Base-by-base conservation (phyloP, 2,113 vertebrate genomes). In the Oriolus oriolus region DNA sequence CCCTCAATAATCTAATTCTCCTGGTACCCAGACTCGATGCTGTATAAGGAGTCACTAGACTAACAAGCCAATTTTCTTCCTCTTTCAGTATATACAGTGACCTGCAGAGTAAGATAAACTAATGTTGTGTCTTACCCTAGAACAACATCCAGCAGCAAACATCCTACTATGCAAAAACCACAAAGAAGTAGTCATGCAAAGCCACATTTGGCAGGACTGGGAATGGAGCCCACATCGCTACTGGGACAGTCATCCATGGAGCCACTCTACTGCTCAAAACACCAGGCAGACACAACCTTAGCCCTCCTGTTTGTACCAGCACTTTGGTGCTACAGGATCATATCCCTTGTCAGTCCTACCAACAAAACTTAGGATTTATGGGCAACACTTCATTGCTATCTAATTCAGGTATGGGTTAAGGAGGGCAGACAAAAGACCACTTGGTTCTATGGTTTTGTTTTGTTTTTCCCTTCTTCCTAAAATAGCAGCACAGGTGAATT, bases 271-370 rank as follows among this genome's bases (percentile, higher is more conserved):
- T 6, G n/a, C n/a, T 81, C 80, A 27, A 52, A 64, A 41, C 11
- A 77, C 37, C 49, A 61, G 54, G 4, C 37, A 9, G n/a, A 50
- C 3, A 70, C 18, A 14, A 19, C 5, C 11, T 64, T 2, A 18
- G 42, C 35, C 27, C 26, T 47, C 54, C 27, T 47, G 5, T n/a
- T 35, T 17, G 11, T 26, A 77, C 14, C 54, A 41, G 11, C 30
- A 61, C 13, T 33, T 44, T 5, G 16, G 11, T 57, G 33, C 42
- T 39, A 57, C 41, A 6, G 8, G 28, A 45, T 50, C 41, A 42
- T 0, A 26, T 0, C 10, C 18, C 27, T 30, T 66, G 22, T 13
- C 22, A 52, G 11, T 12, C 27, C 5, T 35, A 69, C 10, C 21
- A 85, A 41, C 7, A 74, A 76, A 54, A 27, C 15, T 4, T 30